Evolutionary conservation across 1,140 invertebrate species (phyloP).

Genomic region (Drosophila obscura): DNA sequence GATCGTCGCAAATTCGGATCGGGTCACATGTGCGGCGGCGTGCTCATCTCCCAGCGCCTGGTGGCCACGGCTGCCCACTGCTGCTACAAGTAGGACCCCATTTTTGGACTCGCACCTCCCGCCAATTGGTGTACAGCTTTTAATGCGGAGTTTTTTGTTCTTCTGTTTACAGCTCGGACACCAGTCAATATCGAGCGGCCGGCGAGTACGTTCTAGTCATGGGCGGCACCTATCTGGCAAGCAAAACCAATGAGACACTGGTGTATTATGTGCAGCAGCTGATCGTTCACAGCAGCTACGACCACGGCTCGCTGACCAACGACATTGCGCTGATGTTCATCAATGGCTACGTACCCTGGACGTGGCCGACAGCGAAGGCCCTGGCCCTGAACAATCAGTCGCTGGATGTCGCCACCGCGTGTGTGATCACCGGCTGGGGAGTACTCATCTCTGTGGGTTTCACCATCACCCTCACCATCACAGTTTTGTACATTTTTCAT

Average conservation of each 20-base stretch:
- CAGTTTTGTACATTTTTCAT: neutral
- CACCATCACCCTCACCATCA: neutral
- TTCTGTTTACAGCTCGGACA: slow-evolving; percentile 1
- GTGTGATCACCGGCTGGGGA: slow-evolving; percentile 68
- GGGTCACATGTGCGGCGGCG: slow-evolving; percentile 86
- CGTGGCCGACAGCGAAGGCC: slow-evolving; percentile 22
- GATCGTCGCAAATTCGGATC: slow-evolving; percentile 50
- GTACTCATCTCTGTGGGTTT: slow-evolving; percentile 25
- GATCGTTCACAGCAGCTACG: slow-evolving; percentile 36
- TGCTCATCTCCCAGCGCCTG: slow-evolving; percentile 85
- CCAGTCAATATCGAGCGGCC: slow-evolving; percentile 30
- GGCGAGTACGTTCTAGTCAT: slow-evolving; percentile 65
- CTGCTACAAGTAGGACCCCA: slow-evolving; percentile 50
- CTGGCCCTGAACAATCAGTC: slow-evolving; percentile 23
- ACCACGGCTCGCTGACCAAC: slow-evolving; percentile 34
- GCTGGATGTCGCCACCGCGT: slow-evolving; percentile 20
- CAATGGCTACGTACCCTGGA: slow-evolving; percentile 64
- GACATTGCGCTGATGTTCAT: slow-evolving; percentile 67
- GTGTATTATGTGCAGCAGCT: slow-evolving; percentile 61
- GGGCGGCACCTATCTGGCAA: slow-evolving; percentile 47
- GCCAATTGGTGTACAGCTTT: neutral
- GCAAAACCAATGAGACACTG: slow-evolving; percentile 29
- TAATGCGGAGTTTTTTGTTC: neutral
- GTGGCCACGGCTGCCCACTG: slow-evolving; percentile 90
- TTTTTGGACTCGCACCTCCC: neutral